Conservation (phyloP, 2,888 invertebrate species). For the Troides aeacus region DNA sequence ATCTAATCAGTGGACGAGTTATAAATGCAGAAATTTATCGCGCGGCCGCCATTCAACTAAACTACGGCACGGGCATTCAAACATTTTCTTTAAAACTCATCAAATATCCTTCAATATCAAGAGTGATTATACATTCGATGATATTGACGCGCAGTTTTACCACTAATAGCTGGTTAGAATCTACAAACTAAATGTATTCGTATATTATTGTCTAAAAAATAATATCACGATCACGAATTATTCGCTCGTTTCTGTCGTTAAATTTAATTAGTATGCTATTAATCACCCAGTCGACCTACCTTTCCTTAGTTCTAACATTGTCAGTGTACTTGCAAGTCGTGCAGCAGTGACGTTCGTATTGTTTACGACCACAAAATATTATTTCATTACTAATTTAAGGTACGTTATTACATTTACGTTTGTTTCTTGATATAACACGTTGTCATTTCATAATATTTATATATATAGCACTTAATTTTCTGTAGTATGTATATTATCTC, state of each 20-base stretch:
- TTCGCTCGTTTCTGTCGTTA: conserved; percentile 7
- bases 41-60: conserved; percentile 24
- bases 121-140: conserved; percentile 5
- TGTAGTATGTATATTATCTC: no score
- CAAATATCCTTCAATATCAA: conserved; percentile 3
- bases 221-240: conserved; percentile 22
- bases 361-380: conserved; percentile 18
- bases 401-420: conserved; percentile 8
- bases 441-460: not conserved
- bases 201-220: conserved; percentile 17
- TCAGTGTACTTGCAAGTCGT: conserved; percentile 21
- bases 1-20: conserved; percentile 27
- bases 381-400: conserved; percentile 15
- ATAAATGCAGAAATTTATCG: conserved; percentile 30
- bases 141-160: conserved; percentile 8
- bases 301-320: conserved; percentile 22
- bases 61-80: conserved; percentile 2
- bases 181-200: conserved; percentile 4
- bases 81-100: conserved; percentile 7
- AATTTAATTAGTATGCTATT: conserved; percentile 29
- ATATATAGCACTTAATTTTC: not conserved
- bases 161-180: conserved; percentile 2
- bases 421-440: no score
- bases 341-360: conserved; percentile 16
- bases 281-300: conserved; percentile 24